A percentile compares a stretch with the other conserved stretches of the same genome.
Conservation (phyloP, 2,797 vertebrate genomes). For the Rhynchonycteris naso region DNA sequence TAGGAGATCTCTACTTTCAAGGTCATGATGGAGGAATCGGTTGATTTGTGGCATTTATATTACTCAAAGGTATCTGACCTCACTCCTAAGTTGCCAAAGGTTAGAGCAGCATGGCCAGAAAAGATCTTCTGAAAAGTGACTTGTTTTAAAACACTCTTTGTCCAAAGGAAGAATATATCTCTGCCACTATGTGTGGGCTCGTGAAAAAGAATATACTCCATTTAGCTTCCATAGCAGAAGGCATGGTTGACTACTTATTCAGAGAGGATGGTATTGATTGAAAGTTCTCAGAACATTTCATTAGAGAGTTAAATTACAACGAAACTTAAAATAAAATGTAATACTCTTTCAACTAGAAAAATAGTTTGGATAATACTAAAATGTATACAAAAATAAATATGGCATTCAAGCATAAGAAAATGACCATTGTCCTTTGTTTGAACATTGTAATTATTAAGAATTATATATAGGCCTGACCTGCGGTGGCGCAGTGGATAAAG, state of each 20-base stretch:
- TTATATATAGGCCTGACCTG: no score
- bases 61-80: not conserved
- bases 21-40: not conserved
- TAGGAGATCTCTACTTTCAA: not conserved
- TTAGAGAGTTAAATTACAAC: not conserved
- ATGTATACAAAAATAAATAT: constrained; percentile 59
- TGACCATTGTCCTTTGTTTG: not conserved
- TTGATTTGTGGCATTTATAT: not conserved
- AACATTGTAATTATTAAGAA: not conserved
- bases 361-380: not conserved
- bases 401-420: constrained; percentile 40
- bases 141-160: constrained; percentile 32
- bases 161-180: not conserved
- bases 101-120: not conserved
- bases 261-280: not conserved
- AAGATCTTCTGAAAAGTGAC: not conserved
- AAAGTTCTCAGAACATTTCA: not conserved
- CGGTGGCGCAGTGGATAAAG: no score
- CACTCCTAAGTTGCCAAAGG: constrained; percentile 41
- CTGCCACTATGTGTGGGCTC: not conserved
- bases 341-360: constrained; percentile 37
- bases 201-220: not conserved
- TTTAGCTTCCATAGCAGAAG: not conserved
- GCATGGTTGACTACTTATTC: not conserved
- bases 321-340: not conserved